These are phyloP conservation scores for Cryptomyrus ogoouensis DNA, from an alignment of 2,113 vertebrate genomes.

Conservation along the genomic window DNA sequence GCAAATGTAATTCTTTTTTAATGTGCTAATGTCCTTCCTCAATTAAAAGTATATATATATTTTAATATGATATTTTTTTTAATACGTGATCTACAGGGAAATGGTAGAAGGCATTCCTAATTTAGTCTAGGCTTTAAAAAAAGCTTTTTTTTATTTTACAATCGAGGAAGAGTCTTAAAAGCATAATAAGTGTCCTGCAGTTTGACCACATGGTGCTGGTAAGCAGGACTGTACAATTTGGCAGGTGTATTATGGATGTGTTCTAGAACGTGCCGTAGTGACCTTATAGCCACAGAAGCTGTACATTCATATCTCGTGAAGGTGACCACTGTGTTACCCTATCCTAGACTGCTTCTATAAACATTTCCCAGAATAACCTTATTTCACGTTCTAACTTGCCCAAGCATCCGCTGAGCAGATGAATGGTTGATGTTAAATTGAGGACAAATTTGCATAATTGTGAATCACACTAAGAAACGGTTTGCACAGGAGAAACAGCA, in stretches of 20 bases:
- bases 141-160: background rate
- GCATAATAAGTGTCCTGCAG: background rate
- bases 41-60: background rate
- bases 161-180: background rate
- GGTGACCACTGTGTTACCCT: background rate
- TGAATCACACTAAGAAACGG: background rate
- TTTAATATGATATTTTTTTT: background rate
- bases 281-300: background rate
- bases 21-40: background rate
- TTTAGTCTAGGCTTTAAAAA: background rate
- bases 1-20: background rate
- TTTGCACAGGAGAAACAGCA: background rate
- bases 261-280: background rate
- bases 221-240: background rate
- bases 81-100: background rate
- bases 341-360: background rate
- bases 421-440: background rate
- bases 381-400: background rate
- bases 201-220: constrained; percentile 19
- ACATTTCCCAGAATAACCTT: background rate
- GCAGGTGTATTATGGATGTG: background rate
- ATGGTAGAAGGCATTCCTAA: background rate
- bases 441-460: constrained; percentile 8
- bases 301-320: background rate
- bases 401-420: background rate